Evolutionary conservation across 2,888 invertebrate genomes (phyloP).

Genomic region (Drosophila sordidula): DNA sequence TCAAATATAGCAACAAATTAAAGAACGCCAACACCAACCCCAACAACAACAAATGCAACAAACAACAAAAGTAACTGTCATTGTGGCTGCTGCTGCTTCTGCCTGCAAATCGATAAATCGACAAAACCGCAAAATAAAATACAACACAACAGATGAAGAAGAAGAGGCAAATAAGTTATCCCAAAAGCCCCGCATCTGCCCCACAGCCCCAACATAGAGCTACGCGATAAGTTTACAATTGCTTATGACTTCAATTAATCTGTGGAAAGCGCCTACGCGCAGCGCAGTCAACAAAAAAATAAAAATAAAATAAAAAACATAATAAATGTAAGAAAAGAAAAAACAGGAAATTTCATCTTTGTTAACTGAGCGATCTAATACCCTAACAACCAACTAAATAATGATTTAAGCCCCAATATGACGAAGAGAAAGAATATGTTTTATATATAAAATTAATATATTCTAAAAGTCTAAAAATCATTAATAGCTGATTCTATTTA

Average conservation of each 20-base stretch:
- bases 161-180: slow-evolving; percentile 53
- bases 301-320: slow-evolving; percentile 13
- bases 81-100: slow-evolving; percentile 44
- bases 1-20: slow-evolving; percentile 80
- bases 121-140: slow-evolving; percentile 48
- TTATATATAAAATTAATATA: too few species aligned
- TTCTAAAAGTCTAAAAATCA: too few species aligned
- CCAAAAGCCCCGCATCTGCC: slow-evolving; percentile 4
- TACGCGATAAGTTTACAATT: slow-evolving; percentile 81
- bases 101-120: slow-evolving; percentile 76
- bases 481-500: too few species aligned
- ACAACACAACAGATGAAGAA: slow-evolving; percentile 1
- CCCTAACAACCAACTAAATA: slow-evolving; percentile 3
- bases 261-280: slow-evolving; percentile 82
- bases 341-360: not conserved
- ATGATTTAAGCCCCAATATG: too few species aligned
- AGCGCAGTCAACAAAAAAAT: slow-evolving; percentile 7
- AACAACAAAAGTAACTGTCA: slow-evolving; percentile 51
- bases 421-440: too few species aligned
- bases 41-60: slow-evolving; percentile 31
- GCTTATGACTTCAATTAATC: slow-evolving; percentile 82
- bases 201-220: slow-evolving; percentile 22
- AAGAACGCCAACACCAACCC: slow-evolving; percentile 66
- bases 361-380: not conserved
- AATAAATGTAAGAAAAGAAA: slow-evolving; percentile 15